A percentile compares a stretch with the other conserved stretches of the same genome.
These are phyloP conservation scores for Epirrita christyi DNA, from an alignment of 2,888 invertebrate genomes.

Conservation along the genomic window DNA sequence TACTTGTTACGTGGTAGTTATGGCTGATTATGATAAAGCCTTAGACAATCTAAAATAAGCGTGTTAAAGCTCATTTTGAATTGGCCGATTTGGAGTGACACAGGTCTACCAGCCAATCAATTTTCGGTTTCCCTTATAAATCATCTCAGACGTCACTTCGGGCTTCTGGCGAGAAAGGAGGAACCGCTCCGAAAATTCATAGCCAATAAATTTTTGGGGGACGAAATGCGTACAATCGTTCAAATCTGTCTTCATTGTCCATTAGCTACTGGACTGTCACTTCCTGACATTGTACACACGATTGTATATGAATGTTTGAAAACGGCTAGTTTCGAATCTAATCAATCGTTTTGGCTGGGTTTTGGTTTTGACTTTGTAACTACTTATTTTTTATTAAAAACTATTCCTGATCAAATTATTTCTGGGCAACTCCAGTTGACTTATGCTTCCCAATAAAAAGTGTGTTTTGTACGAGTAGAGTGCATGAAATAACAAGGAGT, in stretches of 20 bases:
- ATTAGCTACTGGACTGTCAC: conserved; percentile 26
- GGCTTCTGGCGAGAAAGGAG: conserved; percentile 48
- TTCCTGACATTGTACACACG: conserved; percentile 12
- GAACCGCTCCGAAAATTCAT: conserved; percentile 57
- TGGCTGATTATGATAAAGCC: no score
- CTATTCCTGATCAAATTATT: no score
- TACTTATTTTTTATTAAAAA: no score
- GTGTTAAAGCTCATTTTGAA: background rate
- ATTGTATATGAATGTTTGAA: conserved; percentile 5
- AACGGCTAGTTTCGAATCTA: no score
- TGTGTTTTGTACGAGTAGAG: conserved; percentile 1
- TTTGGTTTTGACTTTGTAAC: no score
- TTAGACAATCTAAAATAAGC: background rate
- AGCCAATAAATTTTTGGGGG: conserved; percentile 47
- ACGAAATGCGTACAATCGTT: conserved; percentile 30
- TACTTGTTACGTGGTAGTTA: no score
- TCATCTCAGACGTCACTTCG: conserved; percentile 66
- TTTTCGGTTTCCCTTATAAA: conserved; percentile 73
- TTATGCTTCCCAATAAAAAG: no score
- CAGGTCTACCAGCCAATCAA: conserved; percentile 62
- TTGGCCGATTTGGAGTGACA: conserved; percentile 29
- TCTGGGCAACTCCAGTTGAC: no score
- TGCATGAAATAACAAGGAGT: conserved; percentile 8
- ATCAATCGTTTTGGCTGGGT: no score
- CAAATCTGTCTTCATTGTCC: conserved; percentile 35